phyloP scores from a whole-genome alignment of 2,888 invertebrate genomes.

The Norana najaformis region DNA sequence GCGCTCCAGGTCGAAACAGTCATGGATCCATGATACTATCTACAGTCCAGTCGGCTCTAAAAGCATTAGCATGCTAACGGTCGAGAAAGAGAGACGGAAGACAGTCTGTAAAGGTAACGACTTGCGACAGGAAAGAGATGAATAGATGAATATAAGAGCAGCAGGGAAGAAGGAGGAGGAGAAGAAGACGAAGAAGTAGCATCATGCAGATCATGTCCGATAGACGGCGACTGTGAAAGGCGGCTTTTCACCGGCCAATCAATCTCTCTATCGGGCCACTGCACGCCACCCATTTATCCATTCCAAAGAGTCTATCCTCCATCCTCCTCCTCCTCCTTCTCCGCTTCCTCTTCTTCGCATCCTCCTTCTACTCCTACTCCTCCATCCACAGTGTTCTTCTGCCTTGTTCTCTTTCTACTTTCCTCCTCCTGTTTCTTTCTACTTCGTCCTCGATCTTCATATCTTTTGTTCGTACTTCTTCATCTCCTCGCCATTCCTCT shows the following conservation, averaged over 20 bases:
- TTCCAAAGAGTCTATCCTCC: not conserved
- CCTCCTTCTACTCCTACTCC: too few species aligned
- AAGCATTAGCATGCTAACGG: too few species aligned
- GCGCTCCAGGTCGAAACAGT: too few species aligned
- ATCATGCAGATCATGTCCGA: not conserved
- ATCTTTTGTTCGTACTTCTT: not conserved
- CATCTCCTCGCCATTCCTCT: not conserved
- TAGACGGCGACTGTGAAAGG: constrained; percentile 10
- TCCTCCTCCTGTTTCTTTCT: not conserved
- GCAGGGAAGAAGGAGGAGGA: not conserved
- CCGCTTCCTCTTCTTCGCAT: too few species aligned
- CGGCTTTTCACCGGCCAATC: not conserved
- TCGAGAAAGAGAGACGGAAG: too few species aligned
- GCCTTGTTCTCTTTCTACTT: not conserved
- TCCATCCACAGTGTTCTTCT: not conserved
- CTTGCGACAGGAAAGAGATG: not conserved
- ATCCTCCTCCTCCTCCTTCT: too few species aligned
- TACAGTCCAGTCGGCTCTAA: too few species aligned
- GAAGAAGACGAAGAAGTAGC: not conserved
- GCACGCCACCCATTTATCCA: not conserved
- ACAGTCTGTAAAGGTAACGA: too few species aligned
- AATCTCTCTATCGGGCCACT: constrained; percentile 13
- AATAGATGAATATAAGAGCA: not conserved
- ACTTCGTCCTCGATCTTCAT: not conserved
- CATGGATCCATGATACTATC: too few species aligned